These are phyloP conservation scores for Schizaphis graminum DNA, from an alignment of 2,888 invertebrate species.

Conservation along the genomic window DNA sequence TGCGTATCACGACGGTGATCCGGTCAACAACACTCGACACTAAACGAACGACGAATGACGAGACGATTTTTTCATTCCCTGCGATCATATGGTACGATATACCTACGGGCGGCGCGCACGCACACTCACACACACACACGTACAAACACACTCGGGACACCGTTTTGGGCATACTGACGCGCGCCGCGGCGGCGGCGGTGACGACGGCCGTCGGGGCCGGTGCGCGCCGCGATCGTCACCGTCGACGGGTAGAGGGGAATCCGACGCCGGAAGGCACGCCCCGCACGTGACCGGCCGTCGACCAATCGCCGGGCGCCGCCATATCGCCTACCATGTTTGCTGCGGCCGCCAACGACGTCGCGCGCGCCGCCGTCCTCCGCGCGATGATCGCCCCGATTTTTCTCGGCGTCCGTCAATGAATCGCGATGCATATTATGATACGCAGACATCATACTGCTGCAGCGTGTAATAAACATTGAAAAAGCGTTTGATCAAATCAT, in stretches of 20 bases:
- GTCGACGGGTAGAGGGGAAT: constrained; percentile 22
- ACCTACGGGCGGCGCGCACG: not conserved
- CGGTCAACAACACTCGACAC: constrained; percentile 52
- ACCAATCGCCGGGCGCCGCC: constrained; percentile 48
- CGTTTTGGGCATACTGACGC: constrained; percentile 45
- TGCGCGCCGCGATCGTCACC: not conserved
- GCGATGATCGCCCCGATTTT: not conserved
- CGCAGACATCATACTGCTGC: not conserved
- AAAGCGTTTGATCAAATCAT: not conserved
- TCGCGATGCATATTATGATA: not conserved
- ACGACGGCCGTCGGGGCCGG: constrained; percentile 1
- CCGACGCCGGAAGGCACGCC: constrained; percentile 44
- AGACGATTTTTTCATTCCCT: constrained; percentile 45
- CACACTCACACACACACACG: not conserved
- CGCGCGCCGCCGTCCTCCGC: not conserved
- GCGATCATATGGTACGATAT: constrained; percentile 1
- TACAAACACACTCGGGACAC: not conserved
- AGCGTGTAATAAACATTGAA: not conserved
- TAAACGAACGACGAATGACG: constrained; percentile 47
- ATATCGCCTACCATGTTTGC: constrained; percentile 64
- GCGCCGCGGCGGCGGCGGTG: constrained; percentile 3
- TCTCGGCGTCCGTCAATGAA: not conserved
- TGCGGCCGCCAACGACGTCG: constrained; percentile 25
- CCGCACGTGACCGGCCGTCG: constrained; percentile 57
- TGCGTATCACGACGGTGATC: not conserved